Conservation (phyloP, 2,797 vertebrate species). For the Petrocephalus sullivani region DNA sequence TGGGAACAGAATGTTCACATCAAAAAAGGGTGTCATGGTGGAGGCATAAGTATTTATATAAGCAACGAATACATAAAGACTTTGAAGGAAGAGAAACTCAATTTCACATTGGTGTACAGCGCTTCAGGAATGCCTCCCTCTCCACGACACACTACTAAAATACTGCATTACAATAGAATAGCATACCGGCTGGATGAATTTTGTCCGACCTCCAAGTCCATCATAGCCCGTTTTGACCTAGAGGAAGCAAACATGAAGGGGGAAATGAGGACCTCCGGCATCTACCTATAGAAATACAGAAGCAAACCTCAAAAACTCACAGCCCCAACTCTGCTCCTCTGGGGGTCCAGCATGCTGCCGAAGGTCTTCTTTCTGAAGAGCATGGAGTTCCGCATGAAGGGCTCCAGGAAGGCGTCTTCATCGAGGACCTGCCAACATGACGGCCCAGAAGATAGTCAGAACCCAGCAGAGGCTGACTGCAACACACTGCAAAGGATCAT, state of each 20-base stretch:
- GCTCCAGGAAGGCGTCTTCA: constrained; percentile 57
- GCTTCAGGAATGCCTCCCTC: background rate
- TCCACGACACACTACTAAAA: background rate
- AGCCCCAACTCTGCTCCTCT: constrained; percentile 54
- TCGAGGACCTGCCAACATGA: constrained; percentile 29
- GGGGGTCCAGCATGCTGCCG: constrained; percentile 62
- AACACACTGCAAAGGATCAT: background rate
- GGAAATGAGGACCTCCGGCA: background rate
- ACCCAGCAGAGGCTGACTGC: background rate
- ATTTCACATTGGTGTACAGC: background rate
- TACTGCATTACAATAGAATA: background rate
- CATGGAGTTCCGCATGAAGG: constrained; percentile 78
- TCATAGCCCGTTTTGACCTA: constrained; percentile 84
- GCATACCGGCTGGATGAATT: constrained; percentile 86
- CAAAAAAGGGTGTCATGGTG: background rate
- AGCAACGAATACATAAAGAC: background rate
- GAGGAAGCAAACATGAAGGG: constrained; percentile 35
- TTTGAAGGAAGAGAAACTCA: background rate
- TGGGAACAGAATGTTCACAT: constrained; percentile 19
- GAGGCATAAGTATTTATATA: background rate
- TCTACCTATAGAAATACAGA: background rate
- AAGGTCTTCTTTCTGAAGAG: constrained; percentile 72
- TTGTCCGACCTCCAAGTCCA: constrained; percentile 87
- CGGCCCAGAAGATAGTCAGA: background rate
- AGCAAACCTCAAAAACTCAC: constrained; percentile 56